Conservation (phyloP, 2,113 vertebrate genomes). For the Noturus placidus region DNA sequence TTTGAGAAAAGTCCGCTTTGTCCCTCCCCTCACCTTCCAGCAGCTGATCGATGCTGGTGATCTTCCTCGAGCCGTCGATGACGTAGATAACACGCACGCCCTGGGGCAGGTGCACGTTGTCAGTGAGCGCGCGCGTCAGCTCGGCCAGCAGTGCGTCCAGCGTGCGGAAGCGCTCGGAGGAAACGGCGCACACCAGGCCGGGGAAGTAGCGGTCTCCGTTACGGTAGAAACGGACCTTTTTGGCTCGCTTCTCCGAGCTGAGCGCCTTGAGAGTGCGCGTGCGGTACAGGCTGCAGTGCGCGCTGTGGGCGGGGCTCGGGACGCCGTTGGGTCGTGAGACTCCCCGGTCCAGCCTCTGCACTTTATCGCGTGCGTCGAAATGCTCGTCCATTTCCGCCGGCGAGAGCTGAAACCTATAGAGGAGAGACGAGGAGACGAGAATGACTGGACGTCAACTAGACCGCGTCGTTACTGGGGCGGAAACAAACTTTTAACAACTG, state of each 20-base stretch:
- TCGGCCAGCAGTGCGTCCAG: constrained; percentile 94
- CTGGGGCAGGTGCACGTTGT: constrained; percentile 96
- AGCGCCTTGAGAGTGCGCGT: constrained; percentile 95
- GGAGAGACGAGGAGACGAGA: neutral
- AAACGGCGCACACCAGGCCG: constrained; percentile 95
- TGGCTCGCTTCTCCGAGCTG: constrained; percentile 92
- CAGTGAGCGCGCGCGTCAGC: constrained; percentile 94
- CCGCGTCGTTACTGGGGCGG: neutral
- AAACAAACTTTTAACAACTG: neutral
- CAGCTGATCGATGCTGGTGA: constrained; percentile 84
- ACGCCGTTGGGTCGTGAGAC: constrained; percentile 85
- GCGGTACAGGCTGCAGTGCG: constrained; percentile 95
- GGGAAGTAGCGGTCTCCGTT: constrained; percentile 98
- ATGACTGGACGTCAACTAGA: neutral
- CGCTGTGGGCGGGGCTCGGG: constrained; percentile 93
- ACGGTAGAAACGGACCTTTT: constrained; percentile 97
- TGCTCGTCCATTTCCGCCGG: constrained; percentile 88
- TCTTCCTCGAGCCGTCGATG: constrained; percentile 87
- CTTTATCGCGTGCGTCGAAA: constrained; percentile 93
- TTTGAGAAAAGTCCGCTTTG: neutral
- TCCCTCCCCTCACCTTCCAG: constrained; percentile 80
- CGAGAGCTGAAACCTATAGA: neutral
- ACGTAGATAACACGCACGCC: constrained; percentile 95
- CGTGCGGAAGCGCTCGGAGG: constrained; percentile 88
- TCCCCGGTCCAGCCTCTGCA: constrained; percentile 82